Evolutionary conservation across 2,113 vertebrate species (phyloP), one percentile per base, ranked within the genome.

Genomic region (Phyllostomus discolor): DNA sequence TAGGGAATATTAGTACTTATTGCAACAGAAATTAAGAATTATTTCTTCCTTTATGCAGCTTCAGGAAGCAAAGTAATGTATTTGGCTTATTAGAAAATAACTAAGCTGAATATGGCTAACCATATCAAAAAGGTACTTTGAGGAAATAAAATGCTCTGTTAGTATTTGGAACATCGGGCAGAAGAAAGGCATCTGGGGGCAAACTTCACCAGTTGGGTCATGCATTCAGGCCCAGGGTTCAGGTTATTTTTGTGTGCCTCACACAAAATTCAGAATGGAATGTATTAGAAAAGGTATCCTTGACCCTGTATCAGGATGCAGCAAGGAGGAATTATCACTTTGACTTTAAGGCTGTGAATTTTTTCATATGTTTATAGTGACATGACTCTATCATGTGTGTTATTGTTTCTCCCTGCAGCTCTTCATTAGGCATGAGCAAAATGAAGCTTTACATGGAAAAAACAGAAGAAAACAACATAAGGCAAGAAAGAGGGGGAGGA

Each of bases 401-500:
- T 35, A 38, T 26, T 81, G 31, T 28, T 10, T 50, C 12, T 66
- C 6, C 24, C 3, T 50, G 4, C 4, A 38, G 73, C 4, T 62
- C 12, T n/a, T 48, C 5, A 52, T 16, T 69, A 75, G 5, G 5
- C 48, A 91, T 22, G 11, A 88, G 33, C 12, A 91, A 66, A 79
- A 70, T 46, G 11, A 94, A 88, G 3, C 0, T 38, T 48, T 81
- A 38, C 20, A 50, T 10, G 31, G 2, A 62, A 79, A 90, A 88
- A 41, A 35, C 12, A 41, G 20, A 84, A 92, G 2, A 33, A 79
- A 24, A 31, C 48, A 70, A 14, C 5, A 59, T 24, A 35, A 62
- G 1, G 1, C 72, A 84, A 4, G 1, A 15, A 64, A n/a, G 1
- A 87, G 0, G 20, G 10, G 4, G 7, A 22, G 2, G 20, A 46